These are phyloP conservation scores for Boloria selene DNA, from an alignment of 2,888 invertebrate genomes.

Conservation along the genomic window DNA sequence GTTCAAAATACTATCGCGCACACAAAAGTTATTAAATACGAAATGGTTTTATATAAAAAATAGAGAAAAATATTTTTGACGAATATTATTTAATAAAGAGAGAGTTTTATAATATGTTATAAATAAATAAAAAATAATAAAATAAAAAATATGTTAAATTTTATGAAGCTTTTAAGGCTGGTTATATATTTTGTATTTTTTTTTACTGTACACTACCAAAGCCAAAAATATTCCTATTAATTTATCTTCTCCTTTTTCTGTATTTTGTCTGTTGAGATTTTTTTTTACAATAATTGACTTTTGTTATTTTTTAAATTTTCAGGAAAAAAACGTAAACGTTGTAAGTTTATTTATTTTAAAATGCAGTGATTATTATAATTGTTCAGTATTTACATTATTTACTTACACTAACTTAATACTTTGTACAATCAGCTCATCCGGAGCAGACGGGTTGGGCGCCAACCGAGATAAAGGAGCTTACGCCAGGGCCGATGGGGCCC, in stretches of 20 bases:
- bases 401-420: neutral
- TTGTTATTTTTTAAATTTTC: constrained; percentile 20
- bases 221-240: neutral
- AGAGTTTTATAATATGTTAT: no score
- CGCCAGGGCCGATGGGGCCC: constrained; percentile 80
- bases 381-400: neutral
- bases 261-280: neutral
- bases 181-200: no score
- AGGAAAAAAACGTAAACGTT: constrained; percentile 29
- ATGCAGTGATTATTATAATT: neutral
- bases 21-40: no score
- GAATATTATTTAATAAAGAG: no score
- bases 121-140: no score
- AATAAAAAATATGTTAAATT: no score
- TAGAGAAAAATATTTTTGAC: no score
- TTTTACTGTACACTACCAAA: no score
- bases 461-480: constrained; percentile 86
- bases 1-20: no score
- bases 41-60: no score
- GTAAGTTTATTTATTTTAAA: constrained; percentile 25
- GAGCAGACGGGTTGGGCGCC: constrained; percentile 84
- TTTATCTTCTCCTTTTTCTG: neutral
- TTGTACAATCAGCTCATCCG: constrained; percentile 54
- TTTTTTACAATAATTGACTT: neutral
- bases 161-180: neutral